Evolutionary conservation across 2,888 invertebrate species (phyloP).

Genomic region (Epiblema foenella): DNA sequence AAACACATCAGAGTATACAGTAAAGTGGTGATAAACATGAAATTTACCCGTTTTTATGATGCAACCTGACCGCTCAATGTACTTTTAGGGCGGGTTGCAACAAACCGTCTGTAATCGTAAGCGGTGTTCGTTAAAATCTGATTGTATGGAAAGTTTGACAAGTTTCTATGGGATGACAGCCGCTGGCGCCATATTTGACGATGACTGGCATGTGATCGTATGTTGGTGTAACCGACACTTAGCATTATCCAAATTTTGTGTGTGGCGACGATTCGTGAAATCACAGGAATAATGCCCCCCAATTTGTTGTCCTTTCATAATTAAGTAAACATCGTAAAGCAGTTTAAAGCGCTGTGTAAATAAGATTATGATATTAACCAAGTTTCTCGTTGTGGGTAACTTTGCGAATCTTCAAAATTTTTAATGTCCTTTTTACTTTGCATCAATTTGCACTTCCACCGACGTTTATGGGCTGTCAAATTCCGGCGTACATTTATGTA

Average conservation of each 20-base stretch:
- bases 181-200: no score
- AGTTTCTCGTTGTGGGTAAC: constrained; percentile 42
- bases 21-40: constrained; percentile 37
- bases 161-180: no score
- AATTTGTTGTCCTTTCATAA: constrained; percentile 56
- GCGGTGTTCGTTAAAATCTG: no score
- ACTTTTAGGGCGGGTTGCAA: no score
- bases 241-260: constrained; percentile 47
- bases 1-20: neutral
- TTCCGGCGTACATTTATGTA: constrained; percentile 51
- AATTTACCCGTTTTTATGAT: constrained; percentile 27
- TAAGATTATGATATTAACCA: constrained; percentile 58
- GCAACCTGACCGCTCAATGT: constrained; percentile 24
- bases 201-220: no score
- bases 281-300: constrained; percentile 53
- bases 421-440: constrained; percentile 45
- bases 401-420: constrained; percentile 15
- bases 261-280: constrained; percentile 46
- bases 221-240: no score
- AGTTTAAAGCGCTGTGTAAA: constrained; percentile 56
- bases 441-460: constrained; percentile 49
- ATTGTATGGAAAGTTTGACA: no score
- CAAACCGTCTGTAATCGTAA: no score
- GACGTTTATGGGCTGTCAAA: constrained; percentile 51
- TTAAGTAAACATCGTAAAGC: constrained; percentile 56